Conservation (phyloP, 2,797 vertebrate species). For the Xerus rutilus region DNA sequence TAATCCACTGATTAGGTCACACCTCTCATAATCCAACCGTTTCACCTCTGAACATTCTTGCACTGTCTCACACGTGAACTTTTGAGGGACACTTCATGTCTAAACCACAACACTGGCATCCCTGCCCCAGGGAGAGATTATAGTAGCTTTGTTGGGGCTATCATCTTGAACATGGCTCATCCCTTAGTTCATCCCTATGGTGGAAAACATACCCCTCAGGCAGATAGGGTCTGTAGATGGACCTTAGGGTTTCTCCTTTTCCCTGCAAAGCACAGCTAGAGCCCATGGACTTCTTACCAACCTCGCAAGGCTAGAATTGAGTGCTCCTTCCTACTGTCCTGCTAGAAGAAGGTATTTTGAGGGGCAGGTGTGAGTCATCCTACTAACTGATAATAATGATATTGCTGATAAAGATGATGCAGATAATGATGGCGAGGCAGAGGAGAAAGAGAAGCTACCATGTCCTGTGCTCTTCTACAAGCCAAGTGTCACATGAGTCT, state of each 20-base stretch:
- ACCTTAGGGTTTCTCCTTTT: background rate
- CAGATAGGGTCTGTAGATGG: background rate
- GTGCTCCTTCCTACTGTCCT: background rate
- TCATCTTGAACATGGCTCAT: background rate
- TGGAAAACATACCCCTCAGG: background rate
- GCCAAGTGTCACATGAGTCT: background rate
- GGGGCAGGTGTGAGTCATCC: background rate
- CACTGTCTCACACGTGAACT: too few relatives aligned
- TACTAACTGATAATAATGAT: background rate
- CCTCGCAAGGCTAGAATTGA: background rate
- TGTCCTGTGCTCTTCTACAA: background rate
- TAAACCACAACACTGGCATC: too few relatives aligned
- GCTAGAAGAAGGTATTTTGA: background rate
- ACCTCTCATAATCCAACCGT: too few relatives aligned
- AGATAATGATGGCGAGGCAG: accelerated
- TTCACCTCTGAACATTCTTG: too few relatives aligned
- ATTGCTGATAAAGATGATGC: background rate
- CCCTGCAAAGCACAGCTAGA: background rate
- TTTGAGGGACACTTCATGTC: too few relatives aligned
- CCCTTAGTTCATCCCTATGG: background rate
- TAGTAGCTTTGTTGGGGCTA: background rate
- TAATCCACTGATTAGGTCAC: too few relatives aligned
- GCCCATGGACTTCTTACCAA: background rate
- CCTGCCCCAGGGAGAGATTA: accelerated
- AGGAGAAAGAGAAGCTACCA: background rate